Evolutionary conservation across 2,113 vertebrate genomes (phyloP).

Genomic region (Cyrtonyx montezumae): DNA sequence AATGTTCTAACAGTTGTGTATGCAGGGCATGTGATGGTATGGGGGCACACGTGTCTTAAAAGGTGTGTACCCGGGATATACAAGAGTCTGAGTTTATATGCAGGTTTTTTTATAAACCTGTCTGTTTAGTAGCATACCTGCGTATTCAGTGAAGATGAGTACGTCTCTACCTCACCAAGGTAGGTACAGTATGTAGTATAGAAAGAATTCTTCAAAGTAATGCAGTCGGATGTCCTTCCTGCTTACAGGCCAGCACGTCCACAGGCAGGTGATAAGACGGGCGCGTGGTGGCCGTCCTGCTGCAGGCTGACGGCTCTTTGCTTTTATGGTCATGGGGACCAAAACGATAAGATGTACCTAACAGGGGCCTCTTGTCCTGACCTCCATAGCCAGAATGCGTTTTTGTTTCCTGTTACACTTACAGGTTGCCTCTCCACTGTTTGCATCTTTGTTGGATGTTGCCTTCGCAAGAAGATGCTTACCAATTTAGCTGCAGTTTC

Average conservation of each 20-base stretch:
- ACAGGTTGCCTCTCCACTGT: not conserved
- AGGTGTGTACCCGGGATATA: not conserved
- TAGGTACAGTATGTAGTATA: not conserved
- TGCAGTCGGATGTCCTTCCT: accelerated
- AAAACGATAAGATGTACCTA: not conserved
- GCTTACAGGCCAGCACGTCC: not conserved
- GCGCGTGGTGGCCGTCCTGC: not conserved
- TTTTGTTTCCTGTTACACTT: not conserved
- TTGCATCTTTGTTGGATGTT: not conserved
- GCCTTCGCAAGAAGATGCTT: not conserved
- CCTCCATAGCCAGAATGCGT: not conserved
- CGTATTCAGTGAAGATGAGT: not conserved
- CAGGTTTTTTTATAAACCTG: not conserved
- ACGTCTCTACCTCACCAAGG: not conserved
- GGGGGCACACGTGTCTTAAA: accelerated
- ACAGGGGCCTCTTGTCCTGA: not conserved
- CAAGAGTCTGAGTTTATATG: not conserved
- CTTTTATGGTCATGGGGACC: not conserved
- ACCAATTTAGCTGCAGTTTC: not conserved
- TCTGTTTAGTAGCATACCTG: not conserved
- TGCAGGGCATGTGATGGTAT: not conserved
- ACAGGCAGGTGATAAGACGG: not conserved
- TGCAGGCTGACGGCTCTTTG: not conserved
- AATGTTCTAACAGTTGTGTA: not conserved
- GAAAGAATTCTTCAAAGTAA: not conserved